Base-by-base conservation (phyloP, 2,888 invertebrate species). In the Ophraella communa region DNA sequence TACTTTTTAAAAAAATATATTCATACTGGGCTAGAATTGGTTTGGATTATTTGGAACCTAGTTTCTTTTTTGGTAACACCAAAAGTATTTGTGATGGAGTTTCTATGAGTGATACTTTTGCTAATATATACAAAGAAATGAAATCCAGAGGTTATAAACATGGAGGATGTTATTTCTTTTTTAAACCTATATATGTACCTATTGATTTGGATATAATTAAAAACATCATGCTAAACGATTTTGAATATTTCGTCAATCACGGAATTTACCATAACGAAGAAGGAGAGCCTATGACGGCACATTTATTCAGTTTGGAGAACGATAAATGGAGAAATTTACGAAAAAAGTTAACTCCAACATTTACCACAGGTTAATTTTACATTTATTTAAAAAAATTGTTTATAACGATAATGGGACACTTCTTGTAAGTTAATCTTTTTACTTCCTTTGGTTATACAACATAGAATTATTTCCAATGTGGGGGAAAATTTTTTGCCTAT, bases 241-340 rank as follows among this genome's bases (percentile, higher is more conserved):
- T 81, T 59, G 65, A 71, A 4, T 70, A 78, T 63, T 81, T 81
- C 64, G 71, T 73, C 8, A 86, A 87, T 58, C 77, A 77, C 44
- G 88, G 88, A 0, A 78, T 85, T 10, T 86, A 85, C 71, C 80
- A 79, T 7, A 86, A 88, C 58, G 87, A 87, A 51, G 77, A 84
- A n/a, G 81, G 83, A 1, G 88, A 89, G 76, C 87, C 85, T 0
- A 67, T 89, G 18, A 84, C 86, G 0, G 85, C 81, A 0, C 85
- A 87, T 74, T 74, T 90, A 1, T 87, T 89, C 70, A 80, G 83
- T 66, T 74, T 85, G 39, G 82, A 82, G 53, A 87, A 86, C 0
- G 79, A 83, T 5, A 81, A 84, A 24, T 91, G 91, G 91, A 88
- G 84, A 73, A 83, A 80, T 14, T 76, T 90, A 44, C 61, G 63